These are phyloP conservation scores for Cephus spinipes DNA, from an alignment of 2,888 invertebrate genomes.

Conservation along the genomic window DNA sequence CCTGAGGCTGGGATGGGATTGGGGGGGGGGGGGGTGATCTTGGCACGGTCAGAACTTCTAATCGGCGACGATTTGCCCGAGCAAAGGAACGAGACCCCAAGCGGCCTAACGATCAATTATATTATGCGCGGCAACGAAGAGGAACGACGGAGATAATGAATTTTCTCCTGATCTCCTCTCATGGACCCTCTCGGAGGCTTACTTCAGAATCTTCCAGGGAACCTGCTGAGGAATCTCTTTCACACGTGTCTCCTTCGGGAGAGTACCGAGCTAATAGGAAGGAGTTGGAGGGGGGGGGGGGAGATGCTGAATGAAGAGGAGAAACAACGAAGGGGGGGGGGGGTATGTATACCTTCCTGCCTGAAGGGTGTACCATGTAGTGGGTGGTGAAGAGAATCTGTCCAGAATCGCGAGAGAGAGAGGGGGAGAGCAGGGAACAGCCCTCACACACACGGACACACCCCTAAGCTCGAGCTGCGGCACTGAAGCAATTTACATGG, in stretches of 20 bases:
- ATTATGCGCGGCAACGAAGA: conserved; percentile 31
- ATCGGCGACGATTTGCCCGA: neutral
- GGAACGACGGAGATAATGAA: conserved; percentile 59
- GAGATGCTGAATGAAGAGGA: too few relatives aligned
- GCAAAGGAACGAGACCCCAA: conserved; percentile 25
- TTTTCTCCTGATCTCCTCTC: conserved; percentile 39
- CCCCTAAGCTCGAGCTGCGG: conserved; percentile 30
- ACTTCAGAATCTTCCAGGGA: neutral
- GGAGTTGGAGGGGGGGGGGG: neutral
- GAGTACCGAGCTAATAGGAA: neutral
- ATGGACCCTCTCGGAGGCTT: conserved; percentile 2
- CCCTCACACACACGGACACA: conserved; percentile 20
- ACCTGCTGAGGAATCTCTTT: neutral
- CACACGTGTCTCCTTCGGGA: neutral
- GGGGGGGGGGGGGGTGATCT: neutral
- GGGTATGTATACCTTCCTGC: conserved; percentile 18
- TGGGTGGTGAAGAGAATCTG: neutral
- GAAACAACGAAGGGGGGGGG: neutral
- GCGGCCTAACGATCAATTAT: conserved; percentile 34
- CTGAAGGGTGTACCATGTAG: conserved; percentile 20
- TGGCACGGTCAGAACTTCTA: neutral
- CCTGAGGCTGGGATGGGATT: neutral
- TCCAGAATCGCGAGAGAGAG: conserved; percentile 7
- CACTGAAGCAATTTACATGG: conserved; percentile 62
- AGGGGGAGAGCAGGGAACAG: conserved; percentile 17